Conservation (phyloP, 64 coral and sea anemone species). For the Orbicella faveolata region DNA sequence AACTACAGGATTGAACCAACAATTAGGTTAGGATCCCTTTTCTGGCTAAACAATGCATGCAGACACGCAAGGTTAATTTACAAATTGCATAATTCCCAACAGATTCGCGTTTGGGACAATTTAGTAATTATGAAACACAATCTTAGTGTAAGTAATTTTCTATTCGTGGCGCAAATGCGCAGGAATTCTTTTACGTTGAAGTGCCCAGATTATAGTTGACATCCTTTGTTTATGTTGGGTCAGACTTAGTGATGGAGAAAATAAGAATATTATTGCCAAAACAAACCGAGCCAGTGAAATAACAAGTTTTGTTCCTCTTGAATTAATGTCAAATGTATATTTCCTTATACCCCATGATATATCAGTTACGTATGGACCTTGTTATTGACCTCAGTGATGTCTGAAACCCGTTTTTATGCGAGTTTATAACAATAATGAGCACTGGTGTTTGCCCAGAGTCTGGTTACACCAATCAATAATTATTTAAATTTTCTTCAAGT, state of each 20-base stretch:
- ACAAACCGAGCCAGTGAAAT: neutral
- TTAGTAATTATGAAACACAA: neutral
- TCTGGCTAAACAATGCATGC: neutral
- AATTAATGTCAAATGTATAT: neutral
- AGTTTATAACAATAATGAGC: neutral
- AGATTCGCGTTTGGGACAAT: neutral
- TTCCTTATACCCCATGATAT: neutral
- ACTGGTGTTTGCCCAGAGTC: neutral
- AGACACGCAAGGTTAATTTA: neutral
- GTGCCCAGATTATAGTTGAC: neutral
- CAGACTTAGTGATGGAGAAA: too few species aligned
- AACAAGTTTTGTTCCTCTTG: neutral
- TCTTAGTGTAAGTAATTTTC: neutral
- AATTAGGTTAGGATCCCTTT: neutral
- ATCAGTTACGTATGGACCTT: too few species aligned
- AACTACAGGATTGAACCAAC: neutral
- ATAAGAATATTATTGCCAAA: neutral
- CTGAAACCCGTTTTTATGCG: neutral
- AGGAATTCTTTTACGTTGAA: neutral
- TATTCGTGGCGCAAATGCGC: neutral
- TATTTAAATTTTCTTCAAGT: too few species aligned
- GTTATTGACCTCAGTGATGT: too few species aligned
- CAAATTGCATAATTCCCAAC: neutral
- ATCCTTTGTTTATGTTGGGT: neutral
- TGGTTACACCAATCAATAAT: too few species aligned